A percentile compares a stretch with the other conserved stretches of the same genome.
phyloP scores from a whole-genome alignment of 2,888 invertebrate genomes.

The Cephus sareptanus region DNA sequence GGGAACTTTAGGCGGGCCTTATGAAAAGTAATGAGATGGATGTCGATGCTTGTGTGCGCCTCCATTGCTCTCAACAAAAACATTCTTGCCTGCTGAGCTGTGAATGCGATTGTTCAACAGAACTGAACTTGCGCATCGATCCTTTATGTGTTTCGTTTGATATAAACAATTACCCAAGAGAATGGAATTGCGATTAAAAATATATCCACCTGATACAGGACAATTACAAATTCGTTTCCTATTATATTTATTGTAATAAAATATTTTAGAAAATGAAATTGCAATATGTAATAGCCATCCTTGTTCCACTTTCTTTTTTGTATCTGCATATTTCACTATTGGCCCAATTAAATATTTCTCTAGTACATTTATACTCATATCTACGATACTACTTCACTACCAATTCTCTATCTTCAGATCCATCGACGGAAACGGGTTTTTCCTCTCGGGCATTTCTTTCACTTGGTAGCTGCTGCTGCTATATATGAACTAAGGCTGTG shows the following conservation, averaged over 20 bases:
- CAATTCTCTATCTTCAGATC: background rate
- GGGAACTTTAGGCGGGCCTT: background rate
- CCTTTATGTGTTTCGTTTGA: background rate
- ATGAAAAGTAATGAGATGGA: conserved; percentile 26
- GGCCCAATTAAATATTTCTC: background rate
- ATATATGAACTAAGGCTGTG: background rate
- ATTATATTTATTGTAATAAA: background rate
- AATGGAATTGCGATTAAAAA: too few relatives aligned
- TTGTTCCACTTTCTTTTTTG: background rate
- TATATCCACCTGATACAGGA: too few relatives aligned
- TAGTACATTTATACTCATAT: background rate
- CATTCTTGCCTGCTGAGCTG: conserved; percentile 51
- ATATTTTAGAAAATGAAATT: background rate
- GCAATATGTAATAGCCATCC: background rate
- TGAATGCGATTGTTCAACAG: conserved; percentile 36
- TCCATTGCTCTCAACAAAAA: conserved; percentile 42
- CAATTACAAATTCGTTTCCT: background rate
- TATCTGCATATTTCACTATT: background rate
- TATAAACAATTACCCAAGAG: background rate
- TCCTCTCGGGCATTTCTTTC: background rate
- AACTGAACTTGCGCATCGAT: background rate
- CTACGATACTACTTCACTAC: background rate
- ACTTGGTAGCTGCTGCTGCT: background rate
- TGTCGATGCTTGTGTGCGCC: conserved; percentile 23
- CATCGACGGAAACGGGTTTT: background rate